Base-by-base conservation (phyloP, 2,797 vertebrate species). In the Pelodytes ibericus region DNA sequence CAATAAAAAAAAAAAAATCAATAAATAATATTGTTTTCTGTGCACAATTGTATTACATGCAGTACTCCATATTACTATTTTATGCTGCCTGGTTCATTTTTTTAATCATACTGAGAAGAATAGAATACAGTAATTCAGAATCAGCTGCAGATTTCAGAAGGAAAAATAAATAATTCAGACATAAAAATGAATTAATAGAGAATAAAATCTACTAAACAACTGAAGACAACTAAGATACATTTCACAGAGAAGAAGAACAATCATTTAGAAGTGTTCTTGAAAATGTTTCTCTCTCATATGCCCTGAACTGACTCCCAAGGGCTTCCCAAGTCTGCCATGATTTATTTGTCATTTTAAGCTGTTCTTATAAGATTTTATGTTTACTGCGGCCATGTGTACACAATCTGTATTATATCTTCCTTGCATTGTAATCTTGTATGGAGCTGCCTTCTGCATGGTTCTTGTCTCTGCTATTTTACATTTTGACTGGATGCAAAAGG, bases 1-100 rank as follows among this genome's bases (percentile, higher is more conserved):
- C n/a, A n/a, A n/a, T n/a, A n/a, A n/a, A n/a, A n/a, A n/a, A n/a
- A n/a, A n/a, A n/a, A n/a, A n/a, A n/a, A n/a, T n/a, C n/a, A n/a
- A n/a, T n/a, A n/a, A n/a, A n/a, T n/a, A n/a, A n/a, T 36, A 36
- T 36, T 36, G 56, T 33, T 22, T 56, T 49, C 25, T 36, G 56
- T 31, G 36, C 29, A 75, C 73, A 75, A 68, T 75, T 68, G 60
- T 67, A 68, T 60, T 68, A 51, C 29, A 60, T 15, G 27, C 56
- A 60, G 59, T 68, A 16, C 51, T 59, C 25, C 22, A 60, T 56
- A 60, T 75, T 75, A 60, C 51, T 75, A 64, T 61, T 68, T 53
- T 31, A 2, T 67, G 72, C 67, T 53, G 4, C 11, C 1, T 10
- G 15, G 73, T 51, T 75, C 41, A 36, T 68, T n/a, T 61, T 56